A percentile compares a stretch with the other conserved stretches of the same genome.
phyloP scores from a whole-genome alignment of 2,113 vertebrate species.

The Gymnocephalus cernua region DNA sequence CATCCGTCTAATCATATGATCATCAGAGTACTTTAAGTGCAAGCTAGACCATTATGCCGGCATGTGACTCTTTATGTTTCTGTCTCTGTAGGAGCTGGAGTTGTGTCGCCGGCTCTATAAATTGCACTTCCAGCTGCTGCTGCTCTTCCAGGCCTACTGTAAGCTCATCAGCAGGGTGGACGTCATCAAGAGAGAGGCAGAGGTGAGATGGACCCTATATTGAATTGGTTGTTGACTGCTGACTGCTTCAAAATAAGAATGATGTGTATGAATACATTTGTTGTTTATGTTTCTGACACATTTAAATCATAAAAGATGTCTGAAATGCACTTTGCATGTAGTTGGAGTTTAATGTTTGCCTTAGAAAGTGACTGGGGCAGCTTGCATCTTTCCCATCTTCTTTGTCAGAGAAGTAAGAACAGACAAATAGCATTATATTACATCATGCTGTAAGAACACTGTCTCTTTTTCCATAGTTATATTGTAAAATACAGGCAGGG shows the following conservation, averaged over 20 bases:
- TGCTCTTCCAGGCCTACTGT: slow-evolving; percentile 98
- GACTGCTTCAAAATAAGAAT: neutral
- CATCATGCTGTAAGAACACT: neutral
- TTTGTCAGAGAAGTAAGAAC: slow-evolving; percentile 17
- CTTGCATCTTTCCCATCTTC: neutral
- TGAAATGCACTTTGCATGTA: neutral
- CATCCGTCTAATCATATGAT: slow-evolving; percentile 65
- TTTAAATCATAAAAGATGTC: neutral
- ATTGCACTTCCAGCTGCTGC: slow-evolving; percentile 97
- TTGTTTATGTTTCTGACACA: neutral
- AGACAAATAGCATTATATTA: slow-evolving; percentile 27
- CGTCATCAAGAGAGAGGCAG: slow-evolving; percentile 93
- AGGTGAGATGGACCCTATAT: slow-evolving; percentile 84
- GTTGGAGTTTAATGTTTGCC: neutral
- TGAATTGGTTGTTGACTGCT: neutral
- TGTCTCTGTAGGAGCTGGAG: slow-evolving; percentile 92
- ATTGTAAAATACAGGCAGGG: neutral
- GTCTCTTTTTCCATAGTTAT: neutral
- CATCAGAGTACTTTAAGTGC: slow-evolving; percentile 38
- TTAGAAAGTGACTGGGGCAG: neutral
- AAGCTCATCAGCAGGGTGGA: slow-evolving; percentile 97
- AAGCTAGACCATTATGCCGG: neutral
- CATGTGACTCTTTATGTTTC: neutral
- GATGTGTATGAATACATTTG: neutral
- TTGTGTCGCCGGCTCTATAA: slow-evolving; percentile 97